phyloP scores from a whole-genome alignment of 1,140 invertebrate species.

The Phthorimaea operculella region DNA sequence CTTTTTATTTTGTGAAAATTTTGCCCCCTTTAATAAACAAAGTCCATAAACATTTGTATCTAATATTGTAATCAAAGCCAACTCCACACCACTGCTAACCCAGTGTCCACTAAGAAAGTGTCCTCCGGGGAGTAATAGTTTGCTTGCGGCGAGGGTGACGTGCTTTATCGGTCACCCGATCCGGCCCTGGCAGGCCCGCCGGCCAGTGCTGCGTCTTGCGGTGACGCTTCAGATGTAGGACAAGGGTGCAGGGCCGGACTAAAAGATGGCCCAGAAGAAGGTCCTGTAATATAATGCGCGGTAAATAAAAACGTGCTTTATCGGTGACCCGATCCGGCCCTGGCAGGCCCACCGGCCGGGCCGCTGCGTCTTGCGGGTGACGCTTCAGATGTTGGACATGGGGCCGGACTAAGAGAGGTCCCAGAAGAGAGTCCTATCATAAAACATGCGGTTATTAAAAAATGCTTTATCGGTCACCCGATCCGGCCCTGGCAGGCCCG shows the following conservation, averaged over 20 bases:
- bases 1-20: no score
- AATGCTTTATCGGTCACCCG: not conserved
- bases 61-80: not conserved
- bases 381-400: not conserved
- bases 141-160: slow-evolving; percentile 1
- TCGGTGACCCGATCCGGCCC: not conserved
- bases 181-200: not conserved
- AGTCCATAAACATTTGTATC: no score
- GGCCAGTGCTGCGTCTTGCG: no score
- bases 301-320: no score
- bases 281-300: no score
- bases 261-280: no score
- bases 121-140: not conserved
- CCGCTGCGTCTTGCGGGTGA: not conserved
- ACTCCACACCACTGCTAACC: not conserved
- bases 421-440: not conserved
- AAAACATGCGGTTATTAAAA: not conserved
- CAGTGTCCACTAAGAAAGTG: not conserved
- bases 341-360: not conserved
- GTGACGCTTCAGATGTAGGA: no score
- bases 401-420: not conserved
- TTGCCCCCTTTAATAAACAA: no score
- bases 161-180: slow-evolving; percentile 4
- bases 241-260: no score
- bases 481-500: no score